Base-by-base conservation (phyloP, 2,797 vertebrate species). In the Hyperoplus immaculatus region DNA sequence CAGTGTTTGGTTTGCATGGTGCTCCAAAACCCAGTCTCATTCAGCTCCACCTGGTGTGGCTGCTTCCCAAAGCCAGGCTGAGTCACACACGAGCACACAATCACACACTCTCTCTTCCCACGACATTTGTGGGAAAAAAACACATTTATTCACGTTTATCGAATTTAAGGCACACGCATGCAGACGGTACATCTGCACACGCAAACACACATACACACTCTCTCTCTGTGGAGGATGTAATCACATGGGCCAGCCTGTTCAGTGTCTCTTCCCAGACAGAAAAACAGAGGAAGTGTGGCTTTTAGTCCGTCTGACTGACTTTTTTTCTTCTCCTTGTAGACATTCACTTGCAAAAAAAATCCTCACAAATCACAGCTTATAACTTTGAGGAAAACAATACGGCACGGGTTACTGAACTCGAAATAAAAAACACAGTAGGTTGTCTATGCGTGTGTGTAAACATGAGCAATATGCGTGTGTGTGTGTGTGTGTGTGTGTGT, bases 331-430 rank as follows among this genome's bases (percentile, higher is more conserved):
- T 56, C 39, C 8, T 38, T 4, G 50, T 42, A 94, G 88, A 91
- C 84, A 94, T 95, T 94, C 94, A 95, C 95, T 93, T 95, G 90
- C 2, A 84, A 65, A 84, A 83, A 65, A 84, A 92, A 95, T 94
- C 94, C 95, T 95, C 88, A 95, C 90, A 84, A 93, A 94, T 96
- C 91, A 92, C 93, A 91, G 86, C 89, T 91, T 38, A 41, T 18
- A 66, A 64, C 66, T 57, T 1, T 4, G 51, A 59, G 15, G n/a
- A 46, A 63, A 78, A 59, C 11, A 49, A 38, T 8, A 50, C 12
- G 61, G 14, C 16, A 9, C 18, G 1, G 50, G 41, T 43, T 41
- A 66, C 10, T 21, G 49, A 0, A 66, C 42, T 29, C 39, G 42
- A 69, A 57, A 65, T 72, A 42, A 54, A 69, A 29, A 29, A 29